Conservation (phyloP, 2,888 invertebrate genomes). For the Tenthredo distinguenda region DNA sequence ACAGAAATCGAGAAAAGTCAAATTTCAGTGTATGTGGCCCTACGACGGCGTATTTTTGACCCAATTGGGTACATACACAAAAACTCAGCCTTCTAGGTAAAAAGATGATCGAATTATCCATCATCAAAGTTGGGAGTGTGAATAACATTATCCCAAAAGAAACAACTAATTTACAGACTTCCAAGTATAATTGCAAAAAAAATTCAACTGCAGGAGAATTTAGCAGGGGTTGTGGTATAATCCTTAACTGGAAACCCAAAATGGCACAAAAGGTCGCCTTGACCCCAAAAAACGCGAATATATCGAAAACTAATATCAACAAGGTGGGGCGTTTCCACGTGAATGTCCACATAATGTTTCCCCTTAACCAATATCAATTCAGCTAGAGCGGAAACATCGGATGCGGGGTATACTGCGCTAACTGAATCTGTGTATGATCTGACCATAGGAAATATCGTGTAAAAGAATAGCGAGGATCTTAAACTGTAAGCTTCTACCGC, state of each 20-base stretch:
- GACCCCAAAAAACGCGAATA: background rate
- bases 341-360: background rate
- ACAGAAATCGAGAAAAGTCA: background rate
- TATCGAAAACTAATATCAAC: background rate
- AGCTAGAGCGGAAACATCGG: background rate
- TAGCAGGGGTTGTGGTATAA: background rate
- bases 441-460: background rate
- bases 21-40: too few species aligned
- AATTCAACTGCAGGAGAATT: background rate
- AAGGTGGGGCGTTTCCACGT: background rate
- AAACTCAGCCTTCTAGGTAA: background rate
- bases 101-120: background rate
- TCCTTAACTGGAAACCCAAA: background rate
- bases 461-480: background rate
- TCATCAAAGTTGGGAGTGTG: background rate
- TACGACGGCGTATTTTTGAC: background rate
- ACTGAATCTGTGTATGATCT: background rate
- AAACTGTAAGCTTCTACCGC: background rate
- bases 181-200: background rate
- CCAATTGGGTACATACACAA: background rate
- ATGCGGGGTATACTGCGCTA: background rate
- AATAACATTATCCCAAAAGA: background rate
- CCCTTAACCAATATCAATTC: background rate
- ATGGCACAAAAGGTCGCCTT: background rate
- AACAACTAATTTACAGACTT: background rate